Conservation (phyloP, 2,888 invertebrate species). For the Choristoneura rosaceana region DNA sequence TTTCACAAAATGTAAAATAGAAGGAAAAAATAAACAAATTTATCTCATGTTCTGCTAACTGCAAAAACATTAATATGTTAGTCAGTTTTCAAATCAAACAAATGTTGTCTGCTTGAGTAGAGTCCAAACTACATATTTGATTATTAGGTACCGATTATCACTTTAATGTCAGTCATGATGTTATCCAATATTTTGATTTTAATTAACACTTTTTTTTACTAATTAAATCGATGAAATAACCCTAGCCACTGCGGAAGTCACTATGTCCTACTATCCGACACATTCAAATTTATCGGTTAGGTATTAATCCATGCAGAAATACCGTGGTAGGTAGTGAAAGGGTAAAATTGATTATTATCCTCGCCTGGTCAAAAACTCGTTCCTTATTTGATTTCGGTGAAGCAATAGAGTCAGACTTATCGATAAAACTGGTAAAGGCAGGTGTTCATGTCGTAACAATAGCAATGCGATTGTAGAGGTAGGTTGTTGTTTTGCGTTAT, state of each 20-base stretch:
- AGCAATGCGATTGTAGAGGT: neutral
- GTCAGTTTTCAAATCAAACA: neutral
- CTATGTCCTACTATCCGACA: slow-evolving; percentile 6
- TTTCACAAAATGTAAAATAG: neutral
- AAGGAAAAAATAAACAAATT: no score
- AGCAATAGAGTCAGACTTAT: slow-evolving; percentile 19
- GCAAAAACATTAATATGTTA: neutral
- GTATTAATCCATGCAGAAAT: slow-evolving; percentile 12
- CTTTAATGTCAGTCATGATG: neutral
- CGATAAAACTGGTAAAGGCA: slow-evolving; percentile 27
- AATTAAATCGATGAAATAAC: slow-evolving; percentile 31
- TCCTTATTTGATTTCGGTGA: slow-evolving; percentile 12
- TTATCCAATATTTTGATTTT: slow-evolving; percentile 11
- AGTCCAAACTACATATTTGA: neutral
- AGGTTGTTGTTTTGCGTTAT: neutral
- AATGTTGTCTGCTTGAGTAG: neutral
- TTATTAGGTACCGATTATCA: neutral
- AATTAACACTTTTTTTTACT: slow-evolving; percentile 12
- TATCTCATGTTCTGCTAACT: no score
- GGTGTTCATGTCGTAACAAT: slow-evolving; percentile 21
- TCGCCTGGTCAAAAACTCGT: slow-evolving; percentile 23
- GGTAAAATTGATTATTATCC: slow-evolving; percentile 24
- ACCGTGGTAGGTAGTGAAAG: slow-evolving; percentile 18
- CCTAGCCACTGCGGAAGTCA: slow-evolving; percentile 19
- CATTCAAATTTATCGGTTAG: slow-evolving; percentile 6